phyloP scores from a whole-genome alignment of 2,113 vertebrate species.

The Trogon surrucura region DNA sequence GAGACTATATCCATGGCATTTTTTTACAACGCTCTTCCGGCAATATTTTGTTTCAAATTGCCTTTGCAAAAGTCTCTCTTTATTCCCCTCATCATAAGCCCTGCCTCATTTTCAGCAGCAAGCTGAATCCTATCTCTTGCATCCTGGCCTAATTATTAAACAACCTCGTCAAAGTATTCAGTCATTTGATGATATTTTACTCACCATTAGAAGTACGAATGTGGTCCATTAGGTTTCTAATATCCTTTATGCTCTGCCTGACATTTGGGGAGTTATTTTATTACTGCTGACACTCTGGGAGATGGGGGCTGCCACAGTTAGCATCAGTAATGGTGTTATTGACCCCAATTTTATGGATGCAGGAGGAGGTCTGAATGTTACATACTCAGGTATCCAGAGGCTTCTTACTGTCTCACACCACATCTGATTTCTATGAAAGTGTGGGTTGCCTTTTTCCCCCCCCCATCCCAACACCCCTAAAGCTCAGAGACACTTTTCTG shows the following conservation, averaged over 20 bases:
- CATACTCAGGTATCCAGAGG: not conserved
- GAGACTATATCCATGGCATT: not conserved
- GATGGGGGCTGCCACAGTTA: constrained; percentile 31
- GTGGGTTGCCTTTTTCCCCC: too few relatives aligned
- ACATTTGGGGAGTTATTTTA: constrained; percentile 61
- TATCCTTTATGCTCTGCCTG: constrained; percentile 53
- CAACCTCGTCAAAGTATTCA: constrained; percentile 32
- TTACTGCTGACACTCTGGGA: constrained; percentile 32
- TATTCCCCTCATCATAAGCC: not conserved
- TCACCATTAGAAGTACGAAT: constrained; percentile 66
- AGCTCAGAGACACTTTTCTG: not conserved
- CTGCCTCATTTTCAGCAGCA: constrained; percentile 16
- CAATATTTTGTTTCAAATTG: constrained; percentile 20
- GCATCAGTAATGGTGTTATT: constrained; percentile 37
- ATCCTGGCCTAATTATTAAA: constrained; percentile 58
- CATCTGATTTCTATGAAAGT: not conserved
- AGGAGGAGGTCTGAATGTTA: not conserved
- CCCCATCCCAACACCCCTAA: not conserved
- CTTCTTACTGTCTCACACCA: not conserved
- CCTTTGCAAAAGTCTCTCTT: not conserved
- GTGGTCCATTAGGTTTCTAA: constrained; percentile 64
- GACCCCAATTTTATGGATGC: constrained; percentile 45
- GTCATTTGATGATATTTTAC: constrained; percentile 63
- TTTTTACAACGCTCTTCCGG: constrained; percentile 12
- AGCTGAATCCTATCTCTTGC: not conserved